Conservation (phyloP, 1,140 invertebrate genomes). For the Bombus affinis region DNA sequence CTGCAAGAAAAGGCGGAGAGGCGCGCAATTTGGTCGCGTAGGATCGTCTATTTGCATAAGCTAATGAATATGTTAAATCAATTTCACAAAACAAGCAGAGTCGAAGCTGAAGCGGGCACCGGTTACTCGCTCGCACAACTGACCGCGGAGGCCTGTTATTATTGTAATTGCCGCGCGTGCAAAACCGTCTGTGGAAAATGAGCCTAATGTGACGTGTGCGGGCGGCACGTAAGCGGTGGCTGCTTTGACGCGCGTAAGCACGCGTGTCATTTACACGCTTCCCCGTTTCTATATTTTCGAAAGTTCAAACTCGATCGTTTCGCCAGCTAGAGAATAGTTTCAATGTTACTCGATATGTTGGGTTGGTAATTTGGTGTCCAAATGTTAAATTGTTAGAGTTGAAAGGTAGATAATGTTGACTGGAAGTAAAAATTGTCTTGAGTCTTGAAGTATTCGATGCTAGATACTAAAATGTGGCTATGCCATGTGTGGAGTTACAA, state of each 20-base stretch:
- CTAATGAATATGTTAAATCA: conserved; percentile 83
- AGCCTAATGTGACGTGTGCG: conserved; percentile 80
- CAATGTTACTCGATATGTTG: background rate
- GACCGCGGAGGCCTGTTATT: conserved; percentile 79
- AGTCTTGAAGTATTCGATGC: background rate
- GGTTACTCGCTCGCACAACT: conserved; percentile 62
- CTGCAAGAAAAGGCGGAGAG: background rate
- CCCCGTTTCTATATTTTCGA: background rate
- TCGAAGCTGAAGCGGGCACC: conserved; percentile 60
- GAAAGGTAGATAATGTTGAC: background rate
- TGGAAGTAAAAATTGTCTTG: background rate
- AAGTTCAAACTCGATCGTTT: background rate
- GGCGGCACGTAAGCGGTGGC: conserved; percentile 49
- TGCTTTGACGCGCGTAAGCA: conserved; percentile 16
- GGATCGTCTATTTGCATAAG: conserved; percentile 76
- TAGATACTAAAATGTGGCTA: background rate
- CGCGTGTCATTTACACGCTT: conserved; percentile 19
- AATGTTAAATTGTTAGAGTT: background rate
- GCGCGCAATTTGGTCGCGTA: conserved; percentile 39
- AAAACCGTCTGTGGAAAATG: conserved; percentile 81
- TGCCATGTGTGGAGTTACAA: background rate
- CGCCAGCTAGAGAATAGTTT: background rate
- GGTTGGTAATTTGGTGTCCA: background rate
- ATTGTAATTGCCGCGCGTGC: conserved; percentile 81
- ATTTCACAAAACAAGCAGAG: conserved; percentile 78